A percentile compares a stretch with the other conserved stretches of the same genome.
phyloP scores from a whole-genome alignment of 2,797 vertebrate genomes.

The Cyclopterus lumpus region DNA sequence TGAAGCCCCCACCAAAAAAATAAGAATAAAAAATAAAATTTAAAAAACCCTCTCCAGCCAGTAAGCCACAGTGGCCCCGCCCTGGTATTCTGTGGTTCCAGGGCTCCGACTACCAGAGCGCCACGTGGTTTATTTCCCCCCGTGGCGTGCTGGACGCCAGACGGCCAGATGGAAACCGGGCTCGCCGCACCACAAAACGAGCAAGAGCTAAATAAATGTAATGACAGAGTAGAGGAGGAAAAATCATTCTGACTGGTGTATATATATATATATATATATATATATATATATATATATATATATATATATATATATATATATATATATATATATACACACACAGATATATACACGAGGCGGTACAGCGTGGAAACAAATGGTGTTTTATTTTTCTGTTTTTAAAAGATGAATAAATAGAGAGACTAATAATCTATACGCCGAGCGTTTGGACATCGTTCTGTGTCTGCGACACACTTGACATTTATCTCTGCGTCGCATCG shows the following conservation, averaged over 20 bases:
- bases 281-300: too few species aligned
- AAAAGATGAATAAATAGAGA: slow-evolving; percentile 7
- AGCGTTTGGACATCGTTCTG: slow-evolving; percentile 3
- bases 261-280: too few species aligned
- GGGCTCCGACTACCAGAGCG: slow-evolving; percentile 56
- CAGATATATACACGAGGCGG: slow-evolving; percentile 67
- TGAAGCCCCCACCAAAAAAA: too few species aligned
- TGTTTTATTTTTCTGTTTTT: slow-evolving; percentile 10
- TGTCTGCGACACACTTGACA: slow-evolving; percentile 16
- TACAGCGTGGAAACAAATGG: slow-evolving; percentile 26
- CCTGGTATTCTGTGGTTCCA: slow-evolving; percentile 81
- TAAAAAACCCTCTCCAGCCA: slow-evolving; percentile 14
- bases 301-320: too few species aligned
- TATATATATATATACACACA: too few species aligned
- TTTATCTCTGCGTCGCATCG: slow-evolving; percentile 39
- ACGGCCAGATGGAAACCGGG: slow-evolving; percentile 79
- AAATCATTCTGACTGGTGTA: too few species aligned
- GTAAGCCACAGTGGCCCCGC: slow-evolving; percentile 67
- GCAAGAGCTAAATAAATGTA: slow-evolving; percentile 81
- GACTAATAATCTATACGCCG: slow-evolving; percentile 22
- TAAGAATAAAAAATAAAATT: too few species aligned
- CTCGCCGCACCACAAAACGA: slow-evolving; percentile 75
- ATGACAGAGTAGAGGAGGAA: slow-evolving; percentile 72
- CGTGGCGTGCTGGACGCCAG: slow-evolving; percentile 78
- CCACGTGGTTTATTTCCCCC: slow-evolving; percentile 76